A percentile compares a stretch with the other conserved stretches of the same genome.
Evolutionary conservation across 2,888 invertebrate species (phyloP).

Genomic region (Prosapia bicincta): DNA sequence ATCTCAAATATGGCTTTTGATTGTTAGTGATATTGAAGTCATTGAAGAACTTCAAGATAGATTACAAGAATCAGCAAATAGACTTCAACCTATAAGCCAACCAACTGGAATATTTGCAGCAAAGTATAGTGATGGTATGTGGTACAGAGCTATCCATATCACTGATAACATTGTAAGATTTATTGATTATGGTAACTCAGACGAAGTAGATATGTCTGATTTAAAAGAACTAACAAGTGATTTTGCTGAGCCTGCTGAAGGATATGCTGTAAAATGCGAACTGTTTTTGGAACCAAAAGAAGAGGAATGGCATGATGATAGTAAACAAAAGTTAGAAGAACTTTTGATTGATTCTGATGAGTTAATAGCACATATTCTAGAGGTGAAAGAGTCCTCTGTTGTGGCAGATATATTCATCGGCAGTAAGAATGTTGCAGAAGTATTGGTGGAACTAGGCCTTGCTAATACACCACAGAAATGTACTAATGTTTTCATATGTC

Average conservation of each 20-base stretch:
- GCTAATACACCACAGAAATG: conserved; percentile 49
- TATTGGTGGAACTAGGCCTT: conserved; percentile 49
- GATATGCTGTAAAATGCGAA: conserved; percentile 20
- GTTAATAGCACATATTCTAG: conserved; percentile 15
- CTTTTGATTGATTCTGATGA: conserved; percentile 48
- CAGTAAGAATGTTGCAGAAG: conserved; percentile 60
- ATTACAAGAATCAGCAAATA: conserved; percentile 56
- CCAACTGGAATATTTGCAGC: conserved; percentile 55
- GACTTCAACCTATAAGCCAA: conserved; percentile 4
- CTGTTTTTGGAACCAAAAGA: conserved; percentile 14
- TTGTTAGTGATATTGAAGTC: conserved; percentile 53
- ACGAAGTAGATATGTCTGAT: conserved; percentile 45
- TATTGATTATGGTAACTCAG: conserved; percentile 76
- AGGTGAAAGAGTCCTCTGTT: conserved; percentile 47
- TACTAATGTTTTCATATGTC: conserved; percentile 60
- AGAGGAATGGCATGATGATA: neutral
- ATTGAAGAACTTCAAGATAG: conserved; percentile 61
- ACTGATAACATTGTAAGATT: conserved; percentile 61
- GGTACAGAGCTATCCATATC: conserved; percentile 62
- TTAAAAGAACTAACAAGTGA: conserved; percentile 19
- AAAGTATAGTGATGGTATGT: conserved; percentile 59
- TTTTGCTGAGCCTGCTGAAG: conserved; percentile 21
- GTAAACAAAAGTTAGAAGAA: conserved; percentile 42
- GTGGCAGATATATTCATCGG: conserved; percentile 59
- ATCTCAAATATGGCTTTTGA: conserved; percentile 71